Conservation (phyloP, 2,888 invertebrate species). For the Lasioglossum calceatum region DNA sequence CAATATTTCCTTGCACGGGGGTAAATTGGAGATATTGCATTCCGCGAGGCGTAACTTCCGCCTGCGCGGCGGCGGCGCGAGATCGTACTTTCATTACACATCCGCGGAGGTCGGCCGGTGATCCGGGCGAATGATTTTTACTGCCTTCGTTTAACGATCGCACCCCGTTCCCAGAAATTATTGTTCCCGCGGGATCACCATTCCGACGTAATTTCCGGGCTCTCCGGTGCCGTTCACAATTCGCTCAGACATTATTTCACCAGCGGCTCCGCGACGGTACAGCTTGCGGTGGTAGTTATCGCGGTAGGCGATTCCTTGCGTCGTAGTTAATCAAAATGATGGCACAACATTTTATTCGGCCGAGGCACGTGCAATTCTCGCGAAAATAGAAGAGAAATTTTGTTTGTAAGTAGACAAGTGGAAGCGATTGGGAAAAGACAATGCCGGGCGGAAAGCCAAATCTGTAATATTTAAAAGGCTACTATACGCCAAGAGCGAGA, state of each 20-base stretch:
- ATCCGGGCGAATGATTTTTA: constrained; percentile 3
- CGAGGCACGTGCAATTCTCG: background rate
- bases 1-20: constrained; percentile 1
- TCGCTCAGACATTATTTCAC: background rate
- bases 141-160: background rate
- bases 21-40: constrained; percentile 20
- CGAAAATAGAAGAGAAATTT: too few species aligned
- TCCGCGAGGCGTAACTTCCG: constrained; percentile 7
- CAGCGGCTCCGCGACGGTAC: background rate
- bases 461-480: background rate
- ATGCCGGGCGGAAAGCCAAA: background rate
- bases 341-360: background rate
- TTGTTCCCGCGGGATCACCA: background rate
- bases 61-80: background rate
- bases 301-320: background rate
- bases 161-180: background rate
- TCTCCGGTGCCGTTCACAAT: background rate
- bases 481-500: background rate
- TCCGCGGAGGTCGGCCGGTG: background rate
- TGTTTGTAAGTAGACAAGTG: too few species aligned
- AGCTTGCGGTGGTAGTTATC: background rate
- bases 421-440: background rate
- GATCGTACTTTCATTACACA: constrained; percentile 7
- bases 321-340: background rate
- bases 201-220: constrained; percentile 11